Base-by-base conservation (phyloP, 2,888 invertebrate species). In the Ditula angustiorana region DNA sequence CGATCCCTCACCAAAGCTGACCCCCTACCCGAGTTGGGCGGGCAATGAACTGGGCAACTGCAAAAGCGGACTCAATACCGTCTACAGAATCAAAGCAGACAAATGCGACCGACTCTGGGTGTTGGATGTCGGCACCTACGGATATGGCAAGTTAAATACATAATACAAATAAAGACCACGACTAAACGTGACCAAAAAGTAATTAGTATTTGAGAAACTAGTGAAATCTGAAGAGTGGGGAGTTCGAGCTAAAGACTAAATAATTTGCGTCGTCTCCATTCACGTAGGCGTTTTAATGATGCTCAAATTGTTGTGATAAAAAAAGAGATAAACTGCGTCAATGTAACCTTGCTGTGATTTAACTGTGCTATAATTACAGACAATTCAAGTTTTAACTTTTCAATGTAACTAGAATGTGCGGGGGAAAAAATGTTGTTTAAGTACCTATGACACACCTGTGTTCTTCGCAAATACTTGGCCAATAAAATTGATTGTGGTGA, bases 71-170 rank as follows among this genome's bases (percentile, higher is more conserved):
- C 93, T 97, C 8, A 96, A 94, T 59, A 97, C 96, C 0, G 96
- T 95, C 3, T 97, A 97, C 85, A 94, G 97, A 76, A 95, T 97
- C 69, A 95, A 96, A 76, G 96, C 95, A 0, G 97, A 97, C 72
- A 93, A 94, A 70, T 97, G 97, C 77, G 95, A 96, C 71, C 94
- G 97, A 55, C 93, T 97, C 0, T 97, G 97, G 97, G 96, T 96
- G 0, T 83, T 97, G 59, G 97, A 97, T 77, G 96, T 96, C 13
- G 97, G 97, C 61, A 97, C 97, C 44, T 95, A 96, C 74, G 97
- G 97, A 66, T 96, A 96, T 71, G 97, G 95, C 92, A 75, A 77
- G 84, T 69, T 11, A 4, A 37, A n/a, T n/a, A n/a, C n/a, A 33
- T 33, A 1, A 33, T 5, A n/a, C 11, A 33, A 33, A n/a, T n/a